phyloP scores from a whole-genome alignment of 2,113 vertebrate species.

The Chionis minor region DNA sequence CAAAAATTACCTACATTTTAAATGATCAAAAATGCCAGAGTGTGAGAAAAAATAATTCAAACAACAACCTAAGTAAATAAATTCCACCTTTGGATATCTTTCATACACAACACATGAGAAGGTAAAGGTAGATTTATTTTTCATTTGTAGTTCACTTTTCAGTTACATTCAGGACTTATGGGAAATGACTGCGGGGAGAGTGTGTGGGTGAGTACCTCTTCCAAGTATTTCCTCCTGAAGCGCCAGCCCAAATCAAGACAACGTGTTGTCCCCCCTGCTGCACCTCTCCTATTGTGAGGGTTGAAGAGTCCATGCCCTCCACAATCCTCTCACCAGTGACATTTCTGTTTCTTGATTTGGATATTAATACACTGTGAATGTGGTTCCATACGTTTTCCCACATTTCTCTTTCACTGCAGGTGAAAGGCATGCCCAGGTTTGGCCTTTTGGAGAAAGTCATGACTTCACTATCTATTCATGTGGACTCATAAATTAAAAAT shows the following conservation, averaged over 20 bases:
- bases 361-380: constrained; percentile 36
- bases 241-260: not conserved
- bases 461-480: constrained; percentile 2
- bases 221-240: constrained; percentile 11
- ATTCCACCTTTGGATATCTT: not conserved
- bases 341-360: constrained; percentile 6
- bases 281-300: not conserved
- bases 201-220: not conserved
- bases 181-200: not conserved
- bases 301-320: not conserved
- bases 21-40: not conserved
- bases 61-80: not conserved
- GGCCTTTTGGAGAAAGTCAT: constrained; percentile 17
- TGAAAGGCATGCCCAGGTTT: not conserved
- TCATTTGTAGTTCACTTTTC: not conserved
- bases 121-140: not conserved
- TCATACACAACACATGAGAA: not conserved
- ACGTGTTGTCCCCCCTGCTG: not conserved
- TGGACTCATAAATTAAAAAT: constrained; percentile 49
- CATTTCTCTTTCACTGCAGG: not conserved
- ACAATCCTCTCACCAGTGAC: not conserved
- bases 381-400: not conserved
- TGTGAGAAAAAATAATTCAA: not conserved
- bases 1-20: not conserved
- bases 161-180: not conserved